Percentiles rank a stretch among this genome's conserved stretches.
Evolutionary conservation across 2,113 vertebrate genomes (phyloP).

Genomic region (Ailuropoda melanoleuca): DNA sequence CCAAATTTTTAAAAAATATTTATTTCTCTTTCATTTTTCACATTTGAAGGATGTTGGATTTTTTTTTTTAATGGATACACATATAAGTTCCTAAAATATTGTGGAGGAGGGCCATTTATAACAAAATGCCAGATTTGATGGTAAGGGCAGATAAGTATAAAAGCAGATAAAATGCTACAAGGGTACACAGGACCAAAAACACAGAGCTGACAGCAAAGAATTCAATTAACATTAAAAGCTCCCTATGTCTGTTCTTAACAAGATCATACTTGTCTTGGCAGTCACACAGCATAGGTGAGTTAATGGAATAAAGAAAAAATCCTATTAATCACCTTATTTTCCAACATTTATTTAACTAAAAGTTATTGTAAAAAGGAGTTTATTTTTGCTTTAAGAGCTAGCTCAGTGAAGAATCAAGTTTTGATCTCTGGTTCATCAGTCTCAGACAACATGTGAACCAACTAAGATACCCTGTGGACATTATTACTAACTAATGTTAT

Average conservation of each 20-base stretch:
- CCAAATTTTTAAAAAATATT: background rate
- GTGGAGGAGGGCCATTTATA: background rate
- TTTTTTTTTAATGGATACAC: background rate
- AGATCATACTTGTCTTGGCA: background rate
- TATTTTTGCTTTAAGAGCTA: background rate
- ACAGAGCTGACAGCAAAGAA: background rate
- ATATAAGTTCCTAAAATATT: background rate
- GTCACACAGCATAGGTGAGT: background rate
- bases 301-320: slow-evolving; percentile 9
- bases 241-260: background rate
- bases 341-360: background rate
- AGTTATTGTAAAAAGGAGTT: background rate
- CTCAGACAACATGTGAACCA: background rate
- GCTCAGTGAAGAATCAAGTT: background rate
- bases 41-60: background rate
- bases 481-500: background rate
- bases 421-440: background rate
- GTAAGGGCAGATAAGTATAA: background rate
- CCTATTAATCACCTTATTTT: background rate
- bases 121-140: background rate
- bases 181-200: background rate
- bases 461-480: background rate
- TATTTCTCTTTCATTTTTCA: background rate
- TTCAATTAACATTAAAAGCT: slow-evolving; percentile 8
- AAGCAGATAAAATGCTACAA: background rate